Base-by-base conservation (phyloP, 2,797 vertebrate species). In the Lutjanus argentimaculatus region DNA sequence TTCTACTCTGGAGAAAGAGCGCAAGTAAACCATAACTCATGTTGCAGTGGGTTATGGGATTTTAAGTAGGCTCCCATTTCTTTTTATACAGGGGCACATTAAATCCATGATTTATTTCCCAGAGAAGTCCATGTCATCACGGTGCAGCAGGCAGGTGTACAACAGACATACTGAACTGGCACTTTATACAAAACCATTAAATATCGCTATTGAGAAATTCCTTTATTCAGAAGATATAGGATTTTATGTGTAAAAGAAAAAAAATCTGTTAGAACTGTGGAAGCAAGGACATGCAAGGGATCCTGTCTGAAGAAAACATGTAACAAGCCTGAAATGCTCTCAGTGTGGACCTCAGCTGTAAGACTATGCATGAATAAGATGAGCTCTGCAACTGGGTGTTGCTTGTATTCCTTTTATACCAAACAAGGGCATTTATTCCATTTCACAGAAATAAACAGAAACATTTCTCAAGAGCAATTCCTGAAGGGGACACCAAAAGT, bases 91-190 rank as follows among this genome's bases (percentile, higher is more conserved):
- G 43, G 17, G 10, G 9, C 45, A 49, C 48, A 25, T 67, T 68
- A 68, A 80, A 71, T 46, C 21, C 46, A 56, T 40, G 36, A 62
- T 43, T 86, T 75, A 59, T 42, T 40, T 75, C 58, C 42, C 13
- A 5, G n/a, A 8, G n/a, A 62, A 56, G 30, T 43, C 12, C 0
- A 21, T 69, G 65, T 77, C 59, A 36, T 64, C 57, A 15, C 14
- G 25, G 3, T 25, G 42, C 46, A 75, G 46, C 42, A 77, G 48
- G 48, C 52, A 63, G 53, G n/a, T 58, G 46, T 4, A 65, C 59
- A 67, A 43, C 56, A 17, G 21, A 46, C 19, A 61, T 15, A 56
- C 0, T 42, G 42, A 67, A 70, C 22, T 45, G 59, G 11, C 58
- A 61, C 68, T 73, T 56, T 36, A 36, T 36, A 36, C 30, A 36